Evolutionary conservation across 2,888 invertebrate genomes (phyloP), one percentile per base, ranked within the genome.

Genomic region (Eristalis pertinax): DNA sequence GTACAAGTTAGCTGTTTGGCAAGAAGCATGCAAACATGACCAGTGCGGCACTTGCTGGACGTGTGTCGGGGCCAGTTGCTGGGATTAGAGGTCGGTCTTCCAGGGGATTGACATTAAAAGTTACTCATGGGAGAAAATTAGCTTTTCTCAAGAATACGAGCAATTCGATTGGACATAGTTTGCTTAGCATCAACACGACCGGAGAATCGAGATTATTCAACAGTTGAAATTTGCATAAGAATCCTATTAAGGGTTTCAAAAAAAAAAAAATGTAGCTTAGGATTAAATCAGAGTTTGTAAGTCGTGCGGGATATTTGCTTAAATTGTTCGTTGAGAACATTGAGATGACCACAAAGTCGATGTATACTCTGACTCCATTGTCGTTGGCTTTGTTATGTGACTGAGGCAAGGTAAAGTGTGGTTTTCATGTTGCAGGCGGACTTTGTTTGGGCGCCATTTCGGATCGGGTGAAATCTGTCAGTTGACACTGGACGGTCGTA

Each of bases 1-100:
- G 41, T 50, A 32, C 29, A 74, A 56, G 50, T 74, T 24, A 70
- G 68, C 26, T 67, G 56, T 69, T 69, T 29, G 32, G n/a, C 29
- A 13, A 62, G 43, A 43, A 43, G 38, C 60, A 58, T 56, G 69
- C 15, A 58, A 58, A 70, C 24, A 70, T 8, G 15, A 15, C 41
- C 41, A 41, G 41, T 41, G 41, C 13, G 41, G 15, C 43, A 43
- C 50, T 50, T 50, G n/a, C 19, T 50, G 50, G 50, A 50, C 50
- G 50, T 50, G 50, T 50, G 50, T 19, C 50, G 50, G 19, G 19
- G 1, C 19, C n/a, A 19, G 19, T 50, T 4, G 8, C 50, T 50
- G 5, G 50, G 50, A 50, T 50, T 50, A 8, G 43, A 50, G 43
- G 43, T 50, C 43, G 43, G 43, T 50, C n/a, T 50, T 5, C n/a